Percentiles rank a stretch among this genome's conserved stretches.
Conservation (phyloP, 1,140 invertebrate genomes). For the Orius laevigatus region DNA sequence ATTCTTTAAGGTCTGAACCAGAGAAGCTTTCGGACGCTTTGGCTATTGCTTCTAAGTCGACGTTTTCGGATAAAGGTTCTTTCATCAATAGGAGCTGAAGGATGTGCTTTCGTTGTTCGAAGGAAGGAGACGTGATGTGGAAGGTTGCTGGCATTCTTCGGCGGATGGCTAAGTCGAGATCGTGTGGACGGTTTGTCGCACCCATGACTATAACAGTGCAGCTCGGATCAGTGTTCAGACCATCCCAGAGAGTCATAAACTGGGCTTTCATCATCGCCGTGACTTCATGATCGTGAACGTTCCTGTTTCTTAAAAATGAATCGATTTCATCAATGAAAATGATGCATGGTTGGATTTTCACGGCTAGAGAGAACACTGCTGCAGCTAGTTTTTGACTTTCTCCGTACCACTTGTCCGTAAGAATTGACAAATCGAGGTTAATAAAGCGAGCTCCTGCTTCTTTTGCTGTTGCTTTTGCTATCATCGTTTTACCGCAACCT, state of each 20-base stretch:
- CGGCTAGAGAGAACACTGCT: constrained; percentile 89
- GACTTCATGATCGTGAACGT: constrained; percentile 86
- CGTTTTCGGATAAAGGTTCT: constrained; percentile 53
- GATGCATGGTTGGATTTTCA: constrained; percentile 86
- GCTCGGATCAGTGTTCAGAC: constrained; percentile 60
- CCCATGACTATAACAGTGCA: constrained; percentile 82
- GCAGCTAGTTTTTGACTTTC: constrained; percentile 94
- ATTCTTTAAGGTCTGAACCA: constrained; percentile 79
- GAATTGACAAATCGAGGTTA: constrained; percentile 80
- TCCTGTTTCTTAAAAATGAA: constrained; percentile 80
- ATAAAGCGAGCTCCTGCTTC: constrained; percentile 90
- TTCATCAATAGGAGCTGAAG: constrained; percentile 57
- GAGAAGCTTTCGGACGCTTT: constrained; percentile 71
- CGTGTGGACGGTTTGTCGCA: constrained; percentile 88
- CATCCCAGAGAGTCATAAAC: constrained; percentile 81
- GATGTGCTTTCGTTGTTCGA: constrained; percentile 54
- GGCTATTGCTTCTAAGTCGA: constrained; percentile 55
- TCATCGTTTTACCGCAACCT: constrained; percentile 93
- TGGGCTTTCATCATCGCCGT: constrained; percentile 98
- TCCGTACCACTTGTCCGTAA: constrained; percentile 98
- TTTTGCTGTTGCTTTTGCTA: constrained; percentile 88
- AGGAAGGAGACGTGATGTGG: constrained; percentile 61
- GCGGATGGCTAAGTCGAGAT: constrained; percentile 89
- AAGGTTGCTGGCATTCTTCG: constrained; percentile 92
- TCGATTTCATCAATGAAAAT: constrained; percentile 98